Evolutionary conservation across 1,140 invertebrate species (phyloP).

Genomic region (Coboldia fuscipes): DNA sequence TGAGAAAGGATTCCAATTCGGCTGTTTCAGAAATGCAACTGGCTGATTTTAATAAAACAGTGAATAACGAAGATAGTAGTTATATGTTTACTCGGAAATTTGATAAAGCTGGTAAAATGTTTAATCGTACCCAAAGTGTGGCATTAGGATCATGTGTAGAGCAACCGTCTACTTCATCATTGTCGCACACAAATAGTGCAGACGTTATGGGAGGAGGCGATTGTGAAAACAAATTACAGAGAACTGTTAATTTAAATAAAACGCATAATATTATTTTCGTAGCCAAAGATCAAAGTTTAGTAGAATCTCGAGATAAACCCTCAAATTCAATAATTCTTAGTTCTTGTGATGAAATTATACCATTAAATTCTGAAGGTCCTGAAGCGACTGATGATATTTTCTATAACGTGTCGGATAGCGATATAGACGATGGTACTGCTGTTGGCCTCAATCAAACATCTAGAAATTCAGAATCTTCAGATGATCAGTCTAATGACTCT

Average conservation of each 20-base stretch:
- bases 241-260: too few relatives aligned
- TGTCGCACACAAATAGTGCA: constrained; percentile 41
- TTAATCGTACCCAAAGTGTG: constrained; percentile 36
- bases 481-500: constrained; percentile 25
- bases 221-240: too few relatives aligned
- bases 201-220: constrained; percentile 40
- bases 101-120: constrained; percentile 28
- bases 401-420: constrained; percentile 2
- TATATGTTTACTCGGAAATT: constrained; percentile 1
- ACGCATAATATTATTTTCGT: too few relatives aligned
- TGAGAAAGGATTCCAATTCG: constrained; percentile 31
- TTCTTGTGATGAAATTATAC: too few relatives aligned
- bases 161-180: constrained; percentile 33
- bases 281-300: too few relatives aligned
- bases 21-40: constrained; percentile 34
- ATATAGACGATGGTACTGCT: constrained; percentile 3
- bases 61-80: not conserved
- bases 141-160: constrained; percentile 40
- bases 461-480: constrained; percentile 22
- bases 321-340: too few relatives aligned
- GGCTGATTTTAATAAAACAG: constrained; percentile 13
- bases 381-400: constrained; percentile 2
- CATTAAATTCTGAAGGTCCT: not conserved
- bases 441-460: constrained; percentile 2
- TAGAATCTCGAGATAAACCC: too few relatives aligned